A percentile compares a stretch with the other conserved stretches of the same genome.
Conservation (phyloP, 2,888 invertebrate species). For the Acrobasis suavella region DNA sequence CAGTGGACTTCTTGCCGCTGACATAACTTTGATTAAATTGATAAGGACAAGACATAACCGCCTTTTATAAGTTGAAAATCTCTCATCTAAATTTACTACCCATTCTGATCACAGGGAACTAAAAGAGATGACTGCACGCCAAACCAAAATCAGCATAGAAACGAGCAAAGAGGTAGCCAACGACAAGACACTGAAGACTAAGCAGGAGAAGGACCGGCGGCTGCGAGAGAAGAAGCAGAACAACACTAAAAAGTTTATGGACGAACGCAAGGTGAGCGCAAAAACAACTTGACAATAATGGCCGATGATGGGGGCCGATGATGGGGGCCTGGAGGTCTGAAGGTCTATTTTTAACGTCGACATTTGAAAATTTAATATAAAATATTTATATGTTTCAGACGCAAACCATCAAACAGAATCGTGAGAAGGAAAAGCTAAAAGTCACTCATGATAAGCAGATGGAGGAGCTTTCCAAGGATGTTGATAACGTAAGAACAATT, state of each 20-base stretch:
- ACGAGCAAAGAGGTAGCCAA: conserved; percentile 97
- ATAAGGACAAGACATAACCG: too few species aligned
- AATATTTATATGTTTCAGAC: conserved; percentile 67
- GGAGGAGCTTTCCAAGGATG: conserved; percentile 93
- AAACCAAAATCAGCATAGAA: conserved; percentile 98
- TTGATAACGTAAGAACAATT: conserved; percentile 86
- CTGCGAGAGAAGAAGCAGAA: conserved; percentile 97
- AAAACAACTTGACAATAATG: too few species aligned
- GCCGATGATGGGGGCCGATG: too few species aligned
- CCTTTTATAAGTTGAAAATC: too few species aligned
- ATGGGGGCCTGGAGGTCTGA: too few species aligned
- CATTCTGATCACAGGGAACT: conserved; percentile 86
- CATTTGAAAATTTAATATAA: not conserved
- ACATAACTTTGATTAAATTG: too few species aligned
- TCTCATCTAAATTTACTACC: not conserved
- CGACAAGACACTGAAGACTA: conserved; percentile 98
- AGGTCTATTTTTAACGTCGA: too few species aligned
- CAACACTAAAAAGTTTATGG: conserved; percentile 98
- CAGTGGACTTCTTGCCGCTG: too few species aligned
- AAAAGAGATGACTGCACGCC: conserved; percentile 96
- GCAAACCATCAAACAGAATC: conserved; percentile 93
- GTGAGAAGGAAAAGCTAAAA: conserved; percentile 95
- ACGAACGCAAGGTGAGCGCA: conserved; percentile 92
- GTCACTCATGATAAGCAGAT: conserved; percentile 95
- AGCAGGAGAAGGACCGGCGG: conserved; percentile 97